Evolutionary conservation across 2,797 vertebrate species (phyloP), one percentile per base, ranked within the genome.

Genomic region (Muscicapa comitata): DNA sequence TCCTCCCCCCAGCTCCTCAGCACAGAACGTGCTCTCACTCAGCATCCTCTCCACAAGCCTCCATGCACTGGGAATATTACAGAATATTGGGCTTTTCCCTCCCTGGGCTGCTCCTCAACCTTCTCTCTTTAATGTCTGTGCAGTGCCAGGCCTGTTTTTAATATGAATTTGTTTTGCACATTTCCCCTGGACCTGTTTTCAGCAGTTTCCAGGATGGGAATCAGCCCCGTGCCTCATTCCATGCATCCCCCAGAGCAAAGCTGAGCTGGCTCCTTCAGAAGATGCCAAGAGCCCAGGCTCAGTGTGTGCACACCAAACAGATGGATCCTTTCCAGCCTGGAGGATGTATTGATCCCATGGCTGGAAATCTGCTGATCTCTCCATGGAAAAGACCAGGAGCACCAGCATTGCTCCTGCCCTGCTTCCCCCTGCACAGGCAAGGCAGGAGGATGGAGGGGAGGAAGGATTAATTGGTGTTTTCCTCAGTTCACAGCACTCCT

Each of bases 331-430:
- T 77, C 92, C 88, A 93, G 87, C 89, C 93, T 19, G 59, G 40
- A 86, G 74, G 67, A 31, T 47, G 25, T 12, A 28, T 37, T 51
- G 73, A 31, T 85, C 45, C 53, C 4, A 1, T 7, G 54, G 33
- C 68, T 94, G 88, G 75, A 91, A 95, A 91, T 84, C 73, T 70
- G 63, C 72, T 88, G 79, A 79, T 25, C 90, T 86, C 81, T 92
- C 62, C 78, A 43, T 8, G 50, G 72, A 78, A 71, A 65, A 67
- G 37, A 4, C 18, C 25, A 38, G 67, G 50, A 93, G 47, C 25
- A 50, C 8, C 47, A 68, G 40, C n/a, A 35, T 2, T 50, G 45
- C 31, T 38, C 29, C 50, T 83, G 54, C 38, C 33, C 6, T 0
- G 18, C 67, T 37, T 45, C 28, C 9, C 29, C 28, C 42, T 15